phyloP scores from a whole-genome alignment of 2,113 vertebrate genomes.

The Sphaerodactylus townsendi region DNA sequence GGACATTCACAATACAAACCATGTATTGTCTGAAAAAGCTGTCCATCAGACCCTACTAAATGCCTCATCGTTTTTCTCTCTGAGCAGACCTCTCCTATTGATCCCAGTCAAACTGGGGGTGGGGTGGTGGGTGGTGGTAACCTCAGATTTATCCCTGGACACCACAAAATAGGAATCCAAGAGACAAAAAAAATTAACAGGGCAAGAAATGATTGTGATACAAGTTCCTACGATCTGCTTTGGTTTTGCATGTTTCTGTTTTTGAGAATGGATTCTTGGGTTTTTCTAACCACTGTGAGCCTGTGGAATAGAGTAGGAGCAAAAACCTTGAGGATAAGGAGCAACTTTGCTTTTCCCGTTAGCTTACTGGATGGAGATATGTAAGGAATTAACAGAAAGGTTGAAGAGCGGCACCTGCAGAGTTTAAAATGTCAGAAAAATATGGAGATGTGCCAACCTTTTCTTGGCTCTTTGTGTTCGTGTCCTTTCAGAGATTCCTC shows the following conservation, averaged over 20 bases:
- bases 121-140: neutral
- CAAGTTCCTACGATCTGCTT: neutral
- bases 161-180: neutral
- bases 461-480: constrained; percentile 64
- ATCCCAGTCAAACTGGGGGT: neutral
- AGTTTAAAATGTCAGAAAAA: constrained; percentile 76
- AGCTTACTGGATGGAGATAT: constrained; percentile 29
- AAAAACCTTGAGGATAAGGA: neutral
- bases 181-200: neutral
- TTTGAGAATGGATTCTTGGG: neutral
- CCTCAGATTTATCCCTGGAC: neutral
- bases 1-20: neutral
- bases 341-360: neutral
- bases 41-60: too few species aligned
- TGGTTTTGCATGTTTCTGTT: neutral
- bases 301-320: neutral
- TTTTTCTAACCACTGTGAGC: too few species aligned
- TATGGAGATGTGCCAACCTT: constrained; percentile 53
- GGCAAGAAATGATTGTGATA: neutral
- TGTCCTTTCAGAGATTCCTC: constrained; percentile 69
- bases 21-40: neutral
- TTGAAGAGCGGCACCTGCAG: constrained; percentile 67
- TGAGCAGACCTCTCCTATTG: neutral
- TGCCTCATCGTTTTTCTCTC: too few species aligned
- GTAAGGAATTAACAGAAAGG: constrained; percentile 55